Base-by-base conservation (phyloP, 2,797 vertebrate species). In the Clarias pachynema region DNA sequence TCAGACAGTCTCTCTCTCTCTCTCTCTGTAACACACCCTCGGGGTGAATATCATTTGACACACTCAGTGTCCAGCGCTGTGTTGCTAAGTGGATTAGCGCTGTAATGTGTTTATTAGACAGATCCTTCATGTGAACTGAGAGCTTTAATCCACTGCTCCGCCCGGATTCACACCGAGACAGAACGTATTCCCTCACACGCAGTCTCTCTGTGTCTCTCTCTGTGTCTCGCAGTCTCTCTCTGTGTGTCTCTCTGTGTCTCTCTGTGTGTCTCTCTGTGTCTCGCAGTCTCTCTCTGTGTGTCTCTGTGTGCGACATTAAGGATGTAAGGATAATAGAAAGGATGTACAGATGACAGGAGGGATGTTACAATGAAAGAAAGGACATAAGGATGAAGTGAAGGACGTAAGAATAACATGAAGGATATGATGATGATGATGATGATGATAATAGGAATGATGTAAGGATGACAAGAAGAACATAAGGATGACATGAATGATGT, bases 11-110 rank as follows among this genome's bases (percentile, higher is more conserved):
- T 29, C 63, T 29, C n/a, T 65, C 63, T 65, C 63, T 65, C 24
- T 65, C 63, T 65, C 63, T 29, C 34, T 86, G 74, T 74, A 82
- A 84, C 82, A 69, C 83, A 87, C 95, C 96, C 93, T 91, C 92
- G 93, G 96, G 96, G 96, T 95, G 95, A 95, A 95, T 97, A 96
- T 95, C 96, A 97, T 97, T 96, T 96, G 95, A 96, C 96, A 97
- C 96, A 97, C 97, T 97, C 96, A 96, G 96, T 95, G 94, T 96
- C 96, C 94, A 94, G 93, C 94, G 92, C 91, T 95, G 95, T 75
- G 73, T 31, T 29, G 26, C 12, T 90, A 96, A 96, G 96, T 95
- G 96, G 93, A 96, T 97, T 96, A 94, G 93, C 93, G 93, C 94
- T 95, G 95, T 97, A 97, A 97, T 97, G 96, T 96, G 97, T 97